Percentiles rank a stretch among this genome's conserved stretches.
These are phyloP conservation scores for Sphyrna mokarran DNA, from an alignment of 2,113 vertebrate species.

Conservation along the genomic window DNA sequence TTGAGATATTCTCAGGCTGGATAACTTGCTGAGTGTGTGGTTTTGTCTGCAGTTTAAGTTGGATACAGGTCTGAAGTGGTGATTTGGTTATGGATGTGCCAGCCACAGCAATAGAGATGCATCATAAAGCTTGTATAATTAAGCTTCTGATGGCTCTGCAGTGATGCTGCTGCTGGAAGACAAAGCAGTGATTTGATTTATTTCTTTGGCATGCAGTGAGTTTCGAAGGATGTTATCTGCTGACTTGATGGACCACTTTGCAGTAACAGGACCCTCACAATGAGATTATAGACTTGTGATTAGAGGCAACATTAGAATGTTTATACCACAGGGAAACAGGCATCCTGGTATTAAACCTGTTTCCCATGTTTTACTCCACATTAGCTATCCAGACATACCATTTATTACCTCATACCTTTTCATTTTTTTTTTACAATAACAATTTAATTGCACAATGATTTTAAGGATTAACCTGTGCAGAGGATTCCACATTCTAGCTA, in stretches of 20 bases:
- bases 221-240: not conserved
- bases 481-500: not conserved
- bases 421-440: not conserved
- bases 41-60: not conserved
- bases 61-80: not conserved
- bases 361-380: not conserved
- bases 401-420: not conserved
- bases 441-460: not conserved
- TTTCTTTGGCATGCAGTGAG: not conserved
- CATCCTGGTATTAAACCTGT: not conserved
- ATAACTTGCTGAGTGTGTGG: not conserved
- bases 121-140: not conserved
- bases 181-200: conserved; percentile 15
- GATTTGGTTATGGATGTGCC: not conserved
- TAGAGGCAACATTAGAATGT: not conserved
- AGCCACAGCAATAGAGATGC: not conserved
- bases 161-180: not conserved
- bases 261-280: not conserved
- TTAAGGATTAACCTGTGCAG: not conserved
- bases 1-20: not conserved
- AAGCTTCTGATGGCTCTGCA: not conserved
- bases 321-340: not conserved
- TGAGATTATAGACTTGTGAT: not conserved
- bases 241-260: not conserved
- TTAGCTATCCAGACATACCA: not conserved